Conservation (phyloP, 2,797 vertebrate species). For the Melanotaenia trifasciata region DNA sequence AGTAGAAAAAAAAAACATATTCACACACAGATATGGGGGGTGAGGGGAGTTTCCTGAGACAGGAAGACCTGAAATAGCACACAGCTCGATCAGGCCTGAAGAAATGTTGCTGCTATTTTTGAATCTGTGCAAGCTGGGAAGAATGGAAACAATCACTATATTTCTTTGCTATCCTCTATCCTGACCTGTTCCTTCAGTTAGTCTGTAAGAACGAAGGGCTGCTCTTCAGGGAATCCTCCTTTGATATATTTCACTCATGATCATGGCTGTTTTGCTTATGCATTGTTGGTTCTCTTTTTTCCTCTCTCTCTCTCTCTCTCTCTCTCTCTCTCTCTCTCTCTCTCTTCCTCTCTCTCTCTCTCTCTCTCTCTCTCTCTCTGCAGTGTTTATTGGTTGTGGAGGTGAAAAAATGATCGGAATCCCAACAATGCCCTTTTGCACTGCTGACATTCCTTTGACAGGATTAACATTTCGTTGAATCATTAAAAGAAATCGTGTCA, state of each 20-base stretch:
- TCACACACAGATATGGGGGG: slow-evolving; percentile 64
- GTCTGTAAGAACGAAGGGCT: slow-evolving; percentile 19
- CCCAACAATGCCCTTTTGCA: slow-evolving; percentile 66
- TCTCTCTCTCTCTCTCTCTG: slow-evolving; percentile 39
- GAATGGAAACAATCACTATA: slow-evolving; percentile 57
- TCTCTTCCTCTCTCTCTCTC: slow-evolving; percentile 17
- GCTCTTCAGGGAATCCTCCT: slow-evolving; percentile 19
- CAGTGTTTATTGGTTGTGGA: slow-evolving; percentile 71
- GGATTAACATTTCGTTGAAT: slow-evolving; percentile 30
- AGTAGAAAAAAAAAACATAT: slow-evolving; percentile 53
- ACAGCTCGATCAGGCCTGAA: slow-evolving; percentile 75
- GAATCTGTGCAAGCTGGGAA: slow-evolving; percentile 66
- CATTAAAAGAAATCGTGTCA: slow-evolving; percentile 29
- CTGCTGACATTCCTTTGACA: slow-evolving; percentile 43
- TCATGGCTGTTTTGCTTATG: slow-evolving; percentile 49
- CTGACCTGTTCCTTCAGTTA: not conserved
- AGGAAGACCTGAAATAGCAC: slow-evolving; percentile 85
- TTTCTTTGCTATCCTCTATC: slow-evolving; percentile 26
- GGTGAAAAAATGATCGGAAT: slow-evolving; percentile 75
- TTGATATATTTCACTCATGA: slow-evolving; percentile 38
- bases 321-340: slow-evolving; percentile 50
- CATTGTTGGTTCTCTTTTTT: not conserved
- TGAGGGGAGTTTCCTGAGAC: slow-evolving; percentile 81
- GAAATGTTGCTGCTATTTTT: slow-evolving; percentile 79
- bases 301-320: slow-evolving; percentile 11